These are phyloP conservation scores for Channa argus DNA, from an alignment of 2,113 vertebrate genomes.

Conservation along the genomic window DNA sequence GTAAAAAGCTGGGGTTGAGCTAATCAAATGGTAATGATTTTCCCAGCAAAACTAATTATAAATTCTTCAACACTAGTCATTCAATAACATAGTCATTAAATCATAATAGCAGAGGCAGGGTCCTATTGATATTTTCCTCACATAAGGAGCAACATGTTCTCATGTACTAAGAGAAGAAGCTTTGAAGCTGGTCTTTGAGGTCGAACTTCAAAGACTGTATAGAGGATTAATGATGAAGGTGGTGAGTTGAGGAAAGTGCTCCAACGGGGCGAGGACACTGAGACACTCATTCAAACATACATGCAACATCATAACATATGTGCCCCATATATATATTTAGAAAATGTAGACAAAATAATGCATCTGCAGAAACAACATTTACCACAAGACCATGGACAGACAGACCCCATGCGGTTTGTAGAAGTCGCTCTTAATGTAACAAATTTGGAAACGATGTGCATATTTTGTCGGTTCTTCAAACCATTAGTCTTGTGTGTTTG, in stretches of 20 bases:
- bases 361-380: not conserved
- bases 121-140: slow-evolving; percentile 79
- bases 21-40: slow-evolving; percentile 78
- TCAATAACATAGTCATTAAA: slow-evolving; percentile 71
- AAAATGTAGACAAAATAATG: not conserved
- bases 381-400: too few relatives aligned
- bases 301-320: not conserved
- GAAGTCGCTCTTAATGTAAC: too few relatives aligned
- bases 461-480: too few relatives aligned
- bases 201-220: slow-evolving; percentile 69
- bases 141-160: slow-evolving; percentile 67
- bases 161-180: slow-evolving; percentile 47
- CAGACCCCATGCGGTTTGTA: too few relatives aligned
- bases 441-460: not conserved
- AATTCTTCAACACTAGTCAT: slow-evolving; percentile 70
- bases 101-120: slow-evolving; percentile 60
- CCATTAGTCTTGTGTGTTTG: too few relatives aligned
- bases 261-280: slow-evolving; percentile 2
- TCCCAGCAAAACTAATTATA: slow-evolving; percentile 71
- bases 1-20: slow-evolving; percentile 61
- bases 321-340: not conserved
- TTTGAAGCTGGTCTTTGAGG: slow-evolving; percentile 81
- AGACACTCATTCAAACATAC: slow-evolving; percentile 9
- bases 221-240: slow-evolving; percentile 53
- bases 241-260: slow-evolving; percentile 27